Conservation (phyloP, 2,888 invertebrate species). For the Agonopterix alstromeriana region DNA sequence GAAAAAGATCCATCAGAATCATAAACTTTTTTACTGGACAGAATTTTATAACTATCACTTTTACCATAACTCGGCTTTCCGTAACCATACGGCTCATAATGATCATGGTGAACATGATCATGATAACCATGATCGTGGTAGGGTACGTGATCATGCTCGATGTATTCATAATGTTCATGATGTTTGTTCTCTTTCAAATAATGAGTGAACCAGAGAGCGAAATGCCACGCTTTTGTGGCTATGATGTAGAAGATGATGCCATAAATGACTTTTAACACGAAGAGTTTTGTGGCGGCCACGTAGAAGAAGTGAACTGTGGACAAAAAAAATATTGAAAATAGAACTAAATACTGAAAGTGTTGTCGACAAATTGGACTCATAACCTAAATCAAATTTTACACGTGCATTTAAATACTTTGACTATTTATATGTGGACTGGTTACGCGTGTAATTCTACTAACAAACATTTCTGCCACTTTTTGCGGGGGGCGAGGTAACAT, state of each 20-base stretch:
- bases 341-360: too few relatives aligned
- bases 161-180: conserved; percentile 36
- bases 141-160: conserved; percentile 29
- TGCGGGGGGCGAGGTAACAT: too few relatives aligned
- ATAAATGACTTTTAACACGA: conserved; percentile 56
- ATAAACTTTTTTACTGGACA: conserved; percentile 35
- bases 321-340: conserved; percentile 28
- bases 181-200: conserved; percentile 52
- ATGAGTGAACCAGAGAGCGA: conserved; percentile 55
- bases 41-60: conserved; percentile 7
- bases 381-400: too few relatives aligned
- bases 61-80: conserved; percentile 19
- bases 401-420: too few relatives aligned
- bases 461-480: too few relatives aligned
- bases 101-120: conserved; percentile 14
- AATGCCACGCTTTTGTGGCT: conserved; percentile 53
- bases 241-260: conserved; percentile 53
- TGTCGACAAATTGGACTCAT: too few relatives aligned
- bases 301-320: conserved; percentile 63
- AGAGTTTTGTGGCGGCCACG: conserved; percentile 55
- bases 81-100: conserved; percentile 18
- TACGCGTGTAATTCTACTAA: too few relatives aligned
- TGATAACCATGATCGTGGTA: conserved; percentile 12
- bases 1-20: conserved; percentile 65
- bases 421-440: too few relatives aligned